Percentiles rank a stretch among this genome's conserved stretches.
Conservation (phyloP, 2,113 vertebrate species). For the Psilopogon haemacephalus region DNA sequence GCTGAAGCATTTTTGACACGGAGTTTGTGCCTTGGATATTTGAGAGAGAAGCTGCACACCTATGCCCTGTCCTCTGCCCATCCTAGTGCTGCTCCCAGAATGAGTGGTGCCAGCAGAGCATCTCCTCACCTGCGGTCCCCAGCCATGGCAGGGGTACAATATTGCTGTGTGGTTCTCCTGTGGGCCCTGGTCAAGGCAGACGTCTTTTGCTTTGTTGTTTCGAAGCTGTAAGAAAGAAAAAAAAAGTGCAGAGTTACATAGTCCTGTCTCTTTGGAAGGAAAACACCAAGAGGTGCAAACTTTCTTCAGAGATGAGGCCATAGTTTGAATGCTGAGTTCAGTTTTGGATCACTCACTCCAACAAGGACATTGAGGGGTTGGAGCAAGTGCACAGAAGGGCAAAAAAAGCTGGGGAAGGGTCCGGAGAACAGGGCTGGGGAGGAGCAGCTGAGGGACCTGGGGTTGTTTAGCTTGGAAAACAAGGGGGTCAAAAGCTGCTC, state of each 20-base stretch:
- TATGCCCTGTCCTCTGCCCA: neutral
- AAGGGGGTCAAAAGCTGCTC: too few relatives aligned
- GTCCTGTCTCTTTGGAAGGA: neutral
- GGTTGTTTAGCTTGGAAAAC: too few relatives aligned
- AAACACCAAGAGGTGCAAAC: too few relatives aligned
- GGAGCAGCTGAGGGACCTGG: too few relatives aligned
- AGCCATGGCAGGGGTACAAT: conserved; percentile 92
- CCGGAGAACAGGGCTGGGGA: too few relatives aligned
- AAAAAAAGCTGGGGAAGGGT: too few relatives aligned
- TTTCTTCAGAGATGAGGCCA: too few relatives aligned
- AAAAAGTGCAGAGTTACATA: conserved; percentile 67
- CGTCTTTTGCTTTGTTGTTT: conserved; percentile 89
- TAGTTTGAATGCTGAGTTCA: too few relatives aligned
- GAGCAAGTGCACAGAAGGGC: too few relatives aligned
- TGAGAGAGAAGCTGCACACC: fast-evolving
- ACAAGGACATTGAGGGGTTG: too few relatives aligned
- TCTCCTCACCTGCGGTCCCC: conserved; percentile 90
- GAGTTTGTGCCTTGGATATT: neutral
- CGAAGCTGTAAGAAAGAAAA: conserved; percentile 79
- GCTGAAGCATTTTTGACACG: neutral
- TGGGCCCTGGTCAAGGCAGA: conserved; percentile 93
- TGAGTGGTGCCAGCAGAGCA: too few relatives aligned
- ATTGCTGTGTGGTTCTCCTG: conserved; percentile 96
- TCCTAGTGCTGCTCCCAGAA: neutral
- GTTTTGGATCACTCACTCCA: too few relatives aligned